Evolutionary conservation across 2,888 invertebrate species (phyloP).

Genomic region (Neocrepidodera transversa): DNA sequence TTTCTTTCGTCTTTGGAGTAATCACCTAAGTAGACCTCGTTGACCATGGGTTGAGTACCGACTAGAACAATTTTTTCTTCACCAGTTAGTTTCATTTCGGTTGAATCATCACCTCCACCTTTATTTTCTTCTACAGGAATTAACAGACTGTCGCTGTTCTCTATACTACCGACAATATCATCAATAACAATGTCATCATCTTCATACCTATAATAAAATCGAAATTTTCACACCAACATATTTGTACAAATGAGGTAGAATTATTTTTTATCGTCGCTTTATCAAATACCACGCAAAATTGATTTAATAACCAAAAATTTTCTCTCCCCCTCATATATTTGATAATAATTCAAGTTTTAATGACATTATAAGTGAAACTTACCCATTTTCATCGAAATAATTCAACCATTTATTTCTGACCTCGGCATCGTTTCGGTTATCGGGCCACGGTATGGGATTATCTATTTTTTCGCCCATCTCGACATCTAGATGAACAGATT

Average conservation of each 20-base stretch:
- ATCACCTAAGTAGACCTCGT: slow-evolving; percentile 53
- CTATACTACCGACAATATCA: slow-evolving; percentile 9
- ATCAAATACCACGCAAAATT: no score
- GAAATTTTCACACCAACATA: no score
- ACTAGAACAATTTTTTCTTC: slow-evolving; percentile 45
- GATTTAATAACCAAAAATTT: no score
- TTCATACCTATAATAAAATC: slow-evolving; percentile 35
- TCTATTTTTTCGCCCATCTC: slow-evolving; percentile 55
- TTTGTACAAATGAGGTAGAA: no score
- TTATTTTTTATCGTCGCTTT: no score
- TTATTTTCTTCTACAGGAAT: slow-evolving; percentile 45
- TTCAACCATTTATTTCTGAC: slow-evolving; percentile 57
- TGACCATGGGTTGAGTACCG: slow-evolving; percentile 49
- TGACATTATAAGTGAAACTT: no score
- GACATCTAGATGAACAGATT: slow-evolving; percentile 55
- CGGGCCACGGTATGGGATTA: slow-evolving; percentile 51
- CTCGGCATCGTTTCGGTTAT: slow-evolving; percentile 46
- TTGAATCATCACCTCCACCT: slow-evolving; percentile 34
- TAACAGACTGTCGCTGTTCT: slow-evolving; percentile 38
- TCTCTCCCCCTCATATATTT: no score
- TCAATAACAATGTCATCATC: slow-evolving; percentile 42
- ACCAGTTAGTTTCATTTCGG: slow-evolving; percentile 31
- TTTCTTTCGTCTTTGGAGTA: slow-evolving; percentile 57
- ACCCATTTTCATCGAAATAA: slow-evolving; percentile 45
- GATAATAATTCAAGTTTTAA: no score